Conservation (phyloP, 1,140 invertebrate species). For the Riptortus pedestris region DNA sequence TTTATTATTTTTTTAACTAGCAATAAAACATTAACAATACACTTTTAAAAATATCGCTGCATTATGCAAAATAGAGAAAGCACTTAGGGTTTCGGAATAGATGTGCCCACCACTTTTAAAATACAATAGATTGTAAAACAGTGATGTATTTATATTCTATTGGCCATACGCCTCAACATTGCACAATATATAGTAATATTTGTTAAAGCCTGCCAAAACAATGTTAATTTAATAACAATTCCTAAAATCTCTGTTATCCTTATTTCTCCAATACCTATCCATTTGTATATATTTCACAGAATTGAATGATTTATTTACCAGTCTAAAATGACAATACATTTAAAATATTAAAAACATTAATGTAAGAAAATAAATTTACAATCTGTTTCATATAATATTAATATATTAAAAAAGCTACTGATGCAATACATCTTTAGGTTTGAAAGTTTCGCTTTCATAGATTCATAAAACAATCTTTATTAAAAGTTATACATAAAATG, state of each 20-base stretch:
- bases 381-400: constrained; percentile 5
- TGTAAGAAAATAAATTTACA: constrained; percentile 21
- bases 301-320: not conserved
- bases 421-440: constrained; percentile 1
- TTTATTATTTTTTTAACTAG: not conserved
- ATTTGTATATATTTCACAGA: not conserved
- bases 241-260: not conserved
- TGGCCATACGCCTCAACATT: not conserved
- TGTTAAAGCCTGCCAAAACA: not conserved
- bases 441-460: not conserved
- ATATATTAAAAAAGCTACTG: constrained; percentile 19
- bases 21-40: not conserved
- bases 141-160: not conserved
- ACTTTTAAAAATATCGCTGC: not conserved
- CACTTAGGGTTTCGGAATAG: not conserved
- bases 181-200: no score
- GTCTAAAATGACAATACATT: not conserved
- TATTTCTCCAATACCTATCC: not conserved
- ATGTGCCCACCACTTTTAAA: not conserved
- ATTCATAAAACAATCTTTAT: not conserved
- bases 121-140: not conserved
- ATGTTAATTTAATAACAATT: not conserved
- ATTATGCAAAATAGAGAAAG: not conserved
- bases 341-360: constrained; percentile 8
- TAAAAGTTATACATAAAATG: constrained; percentile 15